Evolutionary conservation across 2,888 invertebrate species (phyloP), one percentile per base, ranked within the genome.

Genomic region (Ganaspis brasiliensis): DNA sequence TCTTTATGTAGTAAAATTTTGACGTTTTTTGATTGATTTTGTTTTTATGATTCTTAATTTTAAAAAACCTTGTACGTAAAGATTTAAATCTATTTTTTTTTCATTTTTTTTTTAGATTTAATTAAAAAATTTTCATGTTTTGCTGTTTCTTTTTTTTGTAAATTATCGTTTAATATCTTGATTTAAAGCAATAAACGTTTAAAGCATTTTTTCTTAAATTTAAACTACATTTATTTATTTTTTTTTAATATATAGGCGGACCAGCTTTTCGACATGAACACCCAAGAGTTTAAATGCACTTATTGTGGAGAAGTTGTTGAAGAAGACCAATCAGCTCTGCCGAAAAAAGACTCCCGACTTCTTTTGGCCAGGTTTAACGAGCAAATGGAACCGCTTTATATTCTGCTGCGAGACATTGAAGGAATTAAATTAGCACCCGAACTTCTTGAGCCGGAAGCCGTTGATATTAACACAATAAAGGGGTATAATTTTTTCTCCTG

Each of bases 381-480:
- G 90, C 98, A 98, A 90, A 92, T 98, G 80, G 97, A 98, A 91
- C 97, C 97, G 0, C 92, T 98, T n/a, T 98, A 97, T 91, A 95
- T 97, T 86, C 92, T 99, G 35, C 92, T 99, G 71, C 94, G 97
- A 88, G 97, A 98, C 92, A 97, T 98, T 2, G 98, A 98, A 92
- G 97, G 98, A 83, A 97, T 98, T 67, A 97, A 97, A 92, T 92
- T 99, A 82, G 95, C 98, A 9, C 98, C 98, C 10, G 97, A 98
- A 92, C 95, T 99, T 86, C 92, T 98, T 80, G 98, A 99, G 91
- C 98, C 99, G 0, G 98, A 98, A 92, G 98, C 98, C 19, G 96
- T 97, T 0, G 97, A 97, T 89, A 96, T 97, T 75, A 97, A 96
- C 88, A 96, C 96, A 9, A 97, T 97, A 85, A 92, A 95, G 93